Base-by-base conservation (phyloP, 2,888 invertebrate species). In the Drosophila aldrichi region DNA sequence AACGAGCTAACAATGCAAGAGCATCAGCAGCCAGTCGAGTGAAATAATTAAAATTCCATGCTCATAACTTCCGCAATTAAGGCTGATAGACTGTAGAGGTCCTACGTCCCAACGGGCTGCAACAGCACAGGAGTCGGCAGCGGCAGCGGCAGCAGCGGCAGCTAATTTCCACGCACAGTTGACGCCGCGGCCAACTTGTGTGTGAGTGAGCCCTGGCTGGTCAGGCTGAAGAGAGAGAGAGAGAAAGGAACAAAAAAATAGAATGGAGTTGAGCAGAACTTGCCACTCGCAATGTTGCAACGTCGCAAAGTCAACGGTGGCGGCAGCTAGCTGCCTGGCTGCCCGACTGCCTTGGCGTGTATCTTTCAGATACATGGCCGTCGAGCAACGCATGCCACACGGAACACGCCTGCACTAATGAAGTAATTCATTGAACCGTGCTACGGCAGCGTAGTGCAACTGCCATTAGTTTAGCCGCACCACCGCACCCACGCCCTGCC, bases 381-480 rank as follows among this genome's bases (percentile, higher is more conserved):
- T 46, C 70, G 70, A 58, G 57, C 82, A 69, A 89, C 88, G 85
- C 89, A 85, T 85, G 85, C 88, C 77, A 77, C 87, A 88, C 74
- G 70, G 72, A 70, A 79, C 79, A 89, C 74, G 84, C 79, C 83
- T 83, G 84, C 90, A 71, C 90, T 90, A 90, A 90, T 90, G 91
- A 90, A 90, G 89, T 89, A 90, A 89, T 90, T 90, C 89, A 90
- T 89, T 90, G 89, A 90, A 90, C 91, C 90, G 82, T 89, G 81
- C 82, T 79, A 88, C 83, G 88, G 77, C 77, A 77, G 63, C 72
- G 25, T 25, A 25, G 25, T 25, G 71, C 66, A 59, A 59, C 58
- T 62, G 81, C 78, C 81, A 79, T 84, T 84, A 89, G 85, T 89
- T 87, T 79, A 78, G 83, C 40, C 77, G 36, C 18, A 14, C 18